phyloP scores from a whole-genome alignment of 2,888 invertebrate genomes.

The Drosophila paramelanica region DNA sequence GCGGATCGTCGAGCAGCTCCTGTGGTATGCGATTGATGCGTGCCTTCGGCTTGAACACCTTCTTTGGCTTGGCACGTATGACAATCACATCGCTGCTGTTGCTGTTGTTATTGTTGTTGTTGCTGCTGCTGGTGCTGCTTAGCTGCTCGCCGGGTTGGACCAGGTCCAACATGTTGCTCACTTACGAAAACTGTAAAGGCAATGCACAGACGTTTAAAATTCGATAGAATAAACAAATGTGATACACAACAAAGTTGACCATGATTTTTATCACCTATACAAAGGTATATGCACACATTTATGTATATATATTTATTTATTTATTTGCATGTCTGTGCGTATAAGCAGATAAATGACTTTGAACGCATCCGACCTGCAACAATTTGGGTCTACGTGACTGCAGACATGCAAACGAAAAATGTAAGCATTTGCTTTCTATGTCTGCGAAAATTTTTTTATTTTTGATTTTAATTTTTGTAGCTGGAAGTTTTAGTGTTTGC shows the following conservation, averaged over 20 bases:
- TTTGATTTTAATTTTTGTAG: background rate
- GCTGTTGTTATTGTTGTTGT: constrained; percentile 4
- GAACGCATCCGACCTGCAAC: background rate
- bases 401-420: constrained; percentile 21
- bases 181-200: constrained; percentile 18
- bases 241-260: constrained; percentile 20
- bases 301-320: background rate
- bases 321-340: background rate
- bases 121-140: constrained; percentile 19
- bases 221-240: background rate
- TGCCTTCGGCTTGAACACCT: constrained; percentile 91
- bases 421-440: background rate
- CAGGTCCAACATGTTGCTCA: constrained; percentile 75
- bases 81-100: constrained; percentile 86
- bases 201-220: background rate
- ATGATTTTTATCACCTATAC: constrained; percentile 5
- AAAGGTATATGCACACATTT: background rate
- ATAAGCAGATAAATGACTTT: constrained; percentile 1
- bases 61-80: constrained; percentile 92
- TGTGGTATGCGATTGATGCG: constrained; percentile 93
- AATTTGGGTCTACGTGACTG: constrained; percentile 47
- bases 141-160: constrained; percentile 62
- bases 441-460: background rate
- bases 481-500: background rate
- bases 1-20: constrained; percentile 90